Base-by-base conservation (phyloP, 2,888 invertebrate genomes). In the Cryptophagus acutangulus region DNA sequence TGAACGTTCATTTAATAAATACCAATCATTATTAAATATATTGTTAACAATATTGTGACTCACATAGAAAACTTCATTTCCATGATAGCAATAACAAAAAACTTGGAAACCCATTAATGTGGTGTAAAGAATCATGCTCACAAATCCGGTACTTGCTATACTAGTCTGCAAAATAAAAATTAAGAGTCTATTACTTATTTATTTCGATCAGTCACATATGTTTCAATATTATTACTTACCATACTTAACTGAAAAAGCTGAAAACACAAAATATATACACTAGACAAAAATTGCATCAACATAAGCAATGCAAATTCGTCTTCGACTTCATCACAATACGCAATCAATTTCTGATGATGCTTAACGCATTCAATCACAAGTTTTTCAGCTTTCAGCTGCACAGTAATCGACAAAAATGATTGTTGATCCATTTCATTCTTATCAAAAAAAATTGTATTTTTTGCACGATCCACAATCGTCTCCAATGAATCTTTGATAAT, bases 21-120 rank as follows among this genome's bases (percentile, higher is more conserved):
- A 14, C 46, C 43, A 46, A 15, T 44, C 29, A 1, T 31, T 25
- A 12, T 42, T 17, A 20, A 36, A 43, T 3, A 46, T 30, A 35
- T 34, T 20, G 8, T 8, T 36, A n/a, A n/a, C n/a, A n/a, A n/a
- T n/a, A n/a, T n/a, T n/a, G n/a, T n/a, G n/a, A 12, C 43, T 46
- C 12, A 28, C 8, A 4, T 38, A 10, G 10, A 70, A 63, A 0
- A 73, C 61, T 45, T 71, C 61, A 46, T 71, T 66, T n/a, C 72
- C 73, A 30, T 71, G 69, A 40, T 71, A 71, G 34, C 73, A 74
- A 45, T 71, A 73, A 2, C 72, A 40, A 37, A 69, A 71, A 2
- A 73, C 67, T 52, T 74, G 68, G 15, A 66, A 55, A 46, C 61
- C 59, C 70, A 73, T 70, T 14, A 59, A 59, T 0, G 58, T 3